Conservation (phyloP, 2,888 invertebrate genomes). For the Mesochorus sp. region DNA sequence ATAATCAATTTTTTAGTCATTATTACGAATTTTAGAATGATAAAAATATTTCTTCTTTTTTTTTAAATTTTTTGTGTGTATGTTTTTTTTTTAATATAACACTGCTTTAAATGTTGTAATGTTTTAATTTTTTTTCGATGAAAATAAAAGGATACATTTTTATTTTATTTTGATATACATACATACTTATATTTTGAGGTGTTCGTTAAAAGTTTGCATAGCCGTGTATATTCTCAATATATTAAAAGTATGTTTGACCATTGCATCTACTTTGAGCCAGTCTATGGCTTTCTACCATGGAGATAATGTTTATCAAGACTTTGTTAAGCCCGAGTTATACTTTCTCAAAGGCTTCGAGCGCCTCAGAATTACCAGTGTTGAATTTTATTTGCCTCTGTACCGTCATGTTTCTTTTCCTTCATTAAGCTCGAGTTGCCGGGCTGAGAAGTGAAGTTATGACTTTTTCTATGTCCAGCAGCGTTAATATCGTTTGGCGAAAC, state of each 20-base stretch:
- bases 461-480: not conserved
- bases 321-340: not conserved
- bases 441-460: not conserved
- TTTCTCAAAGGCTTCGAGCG: not conserved
- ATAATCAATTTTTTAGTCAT: no score
- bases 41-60: no score
- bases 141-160: no score
- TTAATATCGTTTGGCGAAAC: not conserved
- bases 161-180: no score
- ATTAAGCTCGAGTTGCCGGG: conserved; percentile 6
- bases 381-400: not conserved
- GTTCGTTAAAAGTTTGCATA: conserved; percentile 23
- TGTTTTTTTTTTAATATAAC: no score
- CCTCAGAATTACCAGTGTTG: not conserved
- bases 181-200: not conserved
- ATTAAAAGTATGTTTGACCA: conserved; percentile 36
- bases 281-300: not conserved
- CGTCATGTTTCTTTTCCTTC: not conserved
- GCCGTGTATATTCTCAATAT: conserved; percentile 2
- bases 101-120: no score
- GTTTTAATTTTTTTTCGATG: no score
- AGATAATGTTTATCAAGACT: conserved; percentile 4
- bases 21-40: no score
- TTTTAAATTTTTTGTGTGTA: no score
- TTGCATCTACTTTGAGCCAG: conserved; percentile 37